Percentiles rank a stretch among this genome's conserved stretches.
These are phyloP conservation scores for Polyommatus icarus DNA, from an alignment of 2,888 invertebrate species.

Conservation along the genomic window DNA sequence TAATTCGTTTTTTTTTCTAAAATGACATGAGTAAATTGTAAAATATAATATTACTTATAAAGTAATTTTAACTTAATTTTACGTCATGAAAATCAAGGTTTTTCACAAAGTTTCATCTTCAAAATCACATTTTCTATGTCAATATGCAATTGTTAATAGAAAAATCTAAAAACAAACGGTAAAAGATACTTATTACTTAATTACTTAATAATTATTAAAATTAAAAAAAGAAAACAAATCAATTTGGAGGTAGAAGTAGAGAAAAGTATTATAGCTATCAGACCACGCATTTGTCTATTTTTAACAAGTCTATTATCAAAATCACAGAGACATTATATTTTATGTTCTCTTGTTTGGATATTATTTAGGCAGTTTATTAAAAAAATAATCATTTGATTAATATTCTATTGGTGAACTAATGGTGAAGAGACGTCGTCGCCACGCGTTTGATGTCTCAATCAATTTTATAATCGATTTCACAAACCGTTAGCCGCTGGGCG, in stretches of 20 bases:
- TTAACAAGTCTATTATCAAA: constrained; percentile 2
- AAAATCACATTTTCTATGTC: too few species aligned
- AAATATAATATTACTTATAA: too few species aligned
- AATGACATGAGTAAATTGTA: too few species aligned
- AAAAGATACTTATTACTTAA: neutral
- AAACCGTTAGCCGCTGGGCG: constrained; percentile 45
- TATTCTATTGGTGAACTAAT: neutral
- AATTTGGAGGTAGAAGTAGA: too few species aligned
- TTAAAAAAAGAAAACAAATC: too few species aligned
- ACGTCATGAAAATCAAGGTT: too few species aligned
- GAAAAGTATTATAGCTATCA: neutral
- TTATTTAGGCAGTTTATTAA: constrained; percentile 17
- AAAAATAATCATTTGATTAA: constrained; percentile 5
- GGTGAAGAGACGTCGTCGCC: neutral
- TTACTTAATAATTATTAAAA: too few species aligned
- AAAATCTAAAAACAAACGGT: neutral
- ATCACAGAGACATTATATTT: neutral
- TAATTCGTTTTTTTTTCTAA: too few species aligned
- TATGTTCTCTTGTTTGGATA: constrained; percentile 1
- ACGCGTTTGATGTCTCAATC: constrained; percentile 69
- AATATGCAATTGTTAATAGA: too few species aligned
- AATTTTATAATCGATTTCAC: constrained; percentile 76
- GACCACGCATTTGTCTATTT: constrained; percentile 2
- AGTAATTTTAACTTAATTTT: too few species aligned
- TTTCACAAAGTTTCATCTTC: too few species aligned